Base-by-base conservation (phyloP, 2,113 vertebrate species). In the Pelusios castaneus region DNA sequence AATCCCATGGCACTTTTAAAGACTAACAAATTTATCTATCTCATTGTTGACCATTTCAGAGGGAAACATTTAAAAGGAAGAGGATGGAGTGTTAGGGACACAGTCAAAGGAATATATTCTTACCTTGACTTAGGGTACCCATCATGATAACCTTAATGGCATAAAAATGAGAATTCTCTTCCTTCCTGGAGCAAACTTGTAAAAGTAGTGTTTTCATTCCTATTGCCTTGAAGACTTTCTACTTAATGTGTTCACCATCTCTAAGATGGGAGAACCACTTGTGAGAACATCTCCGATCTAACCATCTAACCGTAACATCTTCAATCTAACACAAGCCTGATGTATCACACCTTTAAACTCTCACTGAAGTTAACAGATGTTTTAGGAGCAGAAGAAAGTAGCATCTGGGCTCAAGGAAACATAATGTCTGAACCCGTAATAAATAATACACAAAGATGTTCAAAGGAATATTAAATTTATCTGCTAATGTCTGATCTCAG, bases 361-460 rank as follows among this genome's bases (percentile, higher is more conserved):
- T 41, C 38, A 21, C 19, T 41, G 67, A 73, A 29, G 43, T 67
- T 70, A 89, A 60, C 90, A 82, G 17, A 49, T 45, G 12, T 49
- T 92, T 85, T 91, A 55, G 87, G 92, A 70, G 41, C 6, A 13
- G 31, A 54, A 63, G 89, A 91, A 82, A 24, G 47, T 3, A 31
- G 58, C 51, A 91, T 49, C 9, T 34, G 80, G 4, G 31, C 34
- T 21, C 78, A 6, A 81, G 76, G 76, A 45, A 76, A 76, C 21
- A n/a, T n/a, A 70, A 38, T 5, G 3, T 13, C 34, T 17, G 55
- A 93, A 95, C 86, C 51, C 94, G 91, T 91, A 51, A 84, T 56
- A 91, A 96, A 75, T 70, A 92, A 67, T 45, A 58, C 22, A 80
- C 19, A 67, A 86, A 85, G 92, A 38, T 86, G 49, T 89, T 94